Evolutionary conservation across 2,113 vertebrate genomes (phyloP).

Genomic region (Labrus mixtus): DNA sequence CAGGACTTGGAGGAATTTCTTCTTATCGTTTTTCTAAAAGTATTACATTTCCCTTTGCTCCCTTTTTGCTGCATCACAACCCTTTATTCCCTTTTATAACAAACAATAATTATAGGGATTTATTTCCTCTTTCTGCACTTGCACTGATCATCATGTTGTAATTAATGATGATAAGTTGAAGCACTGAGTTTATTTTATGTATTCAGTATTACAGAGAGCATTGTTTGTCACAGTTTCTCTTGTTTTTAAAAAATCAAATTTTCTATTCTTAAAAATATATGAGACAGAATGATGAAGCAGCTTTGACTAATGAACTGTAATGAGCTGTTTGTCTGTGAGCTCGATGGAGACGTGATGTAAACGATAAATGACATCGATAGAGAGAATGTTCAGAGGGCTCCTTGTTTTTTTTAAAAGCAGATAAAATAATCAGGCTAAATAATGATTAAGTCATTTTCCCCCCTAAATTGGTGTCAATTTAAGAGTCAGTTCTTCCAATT

Average conservation of each 20-base stretch:
- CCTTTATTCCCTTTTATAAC: conserved; percentile 1
- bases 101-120: conserved; percentile 16
- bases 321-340: conserved; percentile 20
- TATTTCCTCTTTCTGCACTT: not conserved
- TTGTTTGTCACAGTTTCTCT: not conserved
- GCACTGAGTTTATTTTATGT: too few relatives aligned
- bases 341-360: not conserved
- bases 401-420: not conserved
- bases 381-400: not conserved
- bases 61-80: not conserved
- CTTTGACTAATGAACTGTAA: conserved; percentile 7
- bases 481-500: conserved; percentile 41
- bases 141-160: conserved; percentile 5
- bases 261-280: not conserved
- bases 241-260: not conserved
- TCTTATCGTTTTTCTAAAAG: not conserved
- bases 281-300: not conserved
- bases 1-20: too few relatives aligned
- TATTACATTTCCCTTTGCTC: not conserved
- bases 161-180: conserved; percentile 17
- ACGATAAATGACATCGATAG: conserved; percentile 7
- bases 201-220: not conserved
- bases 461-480: conserved; percentile 52
- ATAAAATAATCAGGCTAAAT: conserved; percentile 23
- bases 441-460: conserved; percentile 24